These are phyloP conservation scores for Gymnosoma rotundatum DNA, from an alignment of 2,888 invertebrate species.

Conservation along the genomic window DNA sequence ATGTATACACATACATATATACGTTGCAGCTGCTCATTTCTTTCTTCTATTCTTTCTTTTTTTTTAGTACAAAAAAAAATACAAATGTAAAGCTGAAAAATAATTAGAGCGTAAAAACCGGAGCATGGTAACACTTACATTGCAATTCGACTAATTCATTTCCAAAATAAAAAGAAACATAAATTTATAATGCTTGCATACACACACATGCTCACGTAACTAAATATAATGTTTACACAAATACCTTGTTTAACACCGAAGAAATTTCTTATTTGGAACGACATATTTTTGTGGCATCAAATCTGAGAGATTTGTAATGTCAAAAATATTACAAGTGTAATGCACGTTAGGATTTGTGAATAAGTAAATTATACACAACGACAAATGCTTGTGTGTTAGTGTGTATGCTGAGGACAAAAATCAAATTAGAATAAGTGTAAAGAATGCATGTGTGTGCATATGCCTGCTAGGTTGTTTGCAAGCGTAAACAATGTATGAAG, in stretches of 20 bases:
- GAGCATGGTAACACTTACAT: conserved; percentile 75
- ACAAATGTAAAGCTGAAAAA: conserved; percentile 75
- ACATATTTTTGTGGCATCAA: conserved; percentile 7
- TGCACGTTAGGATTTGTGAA: neutral
- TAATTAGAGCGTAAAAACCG: conserved; percentile 82
- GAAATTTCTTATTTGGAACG: conserved; percentile 15
- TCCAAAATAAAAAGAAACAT: conserved; percentile 51
- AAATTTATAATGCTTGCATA: conserved; percentile 30
- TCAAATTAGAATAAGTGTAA: conserved; percentile 47
- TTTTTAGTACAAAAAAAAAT: conserved; percentile 47
- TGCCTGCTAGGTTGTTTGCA: neutral
- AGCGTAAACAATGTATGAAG: neutral
- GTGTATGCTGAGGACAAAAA: conserved; percentile 25
- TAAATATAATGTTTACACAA: conserved; percentile 9
- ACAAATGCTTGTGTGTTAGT: neutral
- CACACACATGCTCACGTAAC: neutral
- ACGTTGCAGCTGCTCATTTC: conserved; percentile 47
- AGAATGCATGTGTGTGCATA: conserved; percentile 2
- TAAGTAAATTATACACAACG: neutral
- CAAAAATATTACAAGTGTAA: conserved; percentile 39
- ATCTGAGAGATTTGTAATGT: neutral
- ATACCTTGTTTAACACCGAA: conserved; percentile 32
- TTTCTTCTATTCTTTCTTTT: conserved; percentile 24
- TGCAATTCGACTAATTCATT: conserved; percentile 74
- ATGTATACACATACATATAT: neutral